A percentile compares a stretch with the other conserved stretches of the same genome.
Conservation (phyloP, 2,113 vertebrate genomes). For the Leucoraja erinaceus region DNA sequence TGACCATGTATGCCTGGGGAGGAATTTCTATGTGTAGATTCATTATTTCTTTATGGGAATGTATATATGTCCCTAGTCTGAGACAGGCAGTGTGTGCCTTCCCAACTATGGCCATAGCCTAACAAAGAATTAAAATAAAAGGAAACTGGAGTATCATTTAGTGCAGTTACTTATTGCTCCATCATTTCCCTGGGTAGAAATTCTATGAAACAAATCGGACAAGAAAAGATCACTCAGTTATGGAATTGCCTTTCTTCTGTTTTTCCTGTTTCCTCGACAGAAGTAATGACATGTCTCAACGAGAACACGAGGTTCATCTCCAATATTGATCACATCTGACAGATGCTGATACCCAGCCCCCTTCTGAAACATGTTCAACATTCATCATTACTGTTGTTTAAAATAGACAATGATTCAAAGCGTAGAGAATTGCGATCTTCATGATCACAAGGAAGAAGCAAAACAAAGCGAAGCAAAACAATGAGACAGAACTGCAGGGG, state of each 20-base stretch:
- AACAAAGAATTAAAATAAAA: no score
- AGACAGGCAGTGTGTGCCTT: no score
- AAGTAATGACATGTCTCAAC: neutral
- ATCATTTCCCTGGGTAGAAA: neutral
- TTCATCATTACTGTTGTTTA: neutral
- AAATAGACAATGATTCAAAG: neutral
- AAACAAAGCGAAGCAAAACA: neutral
- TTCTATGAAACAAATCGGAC: neutral
- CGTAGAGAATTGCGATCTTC: neutral
- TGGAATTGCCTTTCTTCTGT: neutral
- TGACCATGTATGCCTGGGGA: neutral
- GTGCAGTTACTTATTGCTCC: neutral
- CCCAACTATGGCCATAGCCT: no score
- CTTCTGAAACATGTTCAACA: neutral
- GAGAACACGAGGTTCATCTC: neutral
- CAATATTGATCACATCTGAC: neutral
- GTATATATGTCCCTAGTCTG: no score
- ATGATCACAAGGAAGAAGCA: no score
- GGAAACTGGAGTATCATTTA: neutral
- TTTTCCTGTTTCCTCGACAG: neutral
- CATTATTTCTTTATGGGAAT: neutral
- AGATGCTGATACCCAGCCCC: neutral
- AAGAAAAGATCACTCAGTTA: neutral
- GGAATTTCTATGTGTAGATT: neutral
- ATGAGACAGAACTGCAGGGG: no score